phyloP scores from a whole-genome alignment of 30 jellyfish, hydroid and myxozoan genomes.

The Aurelia aurita region DNA sequence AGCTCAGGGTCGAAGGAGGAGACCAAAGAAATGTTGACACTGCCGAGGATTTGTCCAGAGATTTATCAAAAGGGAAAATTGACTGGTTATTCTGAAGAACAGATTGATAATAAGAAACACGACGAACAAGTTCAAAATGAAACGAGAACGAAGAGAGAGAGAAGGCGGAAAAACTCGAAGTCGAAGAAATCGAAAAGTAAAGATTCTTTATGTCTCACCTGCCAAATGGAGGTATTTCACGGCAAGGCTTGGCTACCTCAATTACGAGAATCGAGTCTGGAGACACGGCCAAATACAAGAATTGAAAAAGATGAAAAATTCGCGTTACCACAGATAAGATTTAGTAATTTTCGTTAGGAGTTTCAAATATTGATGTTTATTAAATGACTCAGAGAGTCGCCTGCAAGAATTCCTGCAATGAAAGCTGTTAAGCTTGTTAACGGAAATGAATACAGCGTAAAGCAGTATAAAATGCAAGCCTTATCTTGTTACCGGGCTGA shows the following conservation, averaged over 20 bases:
- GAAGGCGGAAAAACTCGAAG: not conserved
- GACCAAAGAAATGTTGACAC: slow-evolving; percentile 8
- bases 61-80: slow-evolving; percentile 1
- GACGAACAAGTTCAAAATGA: not conserved
- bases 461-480: no score
- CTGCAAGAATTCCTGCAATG: no score
- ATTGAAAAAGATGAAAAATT: not conserved
- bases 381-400: no score
- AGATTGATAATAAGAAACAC: not conserved
- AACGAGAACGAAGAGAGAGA: not conserved
- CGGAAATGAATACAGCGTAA: no score
- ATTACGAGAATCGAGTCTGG: slow-evolving; percentile 1
- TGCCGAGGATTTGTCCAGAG: slow-evolving; percentile 21
- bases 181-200: not conserved
- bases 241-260: slow-evolving; percentile 32
- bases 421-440: no score
- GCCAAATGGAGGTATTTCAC: slow-evolving; percentile 29
- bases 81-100: slow-evolving; percentile 12
- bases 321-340: slow-evolving; percentile 20
- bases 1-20: slow-evolving; percentile 11
- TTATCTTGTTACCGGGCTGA: no score
- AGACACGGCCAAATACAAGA: not conserved
- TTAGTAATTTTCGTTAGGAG: not conserved
- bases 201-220: slow-evolving; percentile 5
- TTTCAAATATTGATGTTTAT: no score